Base-by-base conservation (phyloP, 2,113 vertebrate genomes). In the Percina caprodes region DNA sequence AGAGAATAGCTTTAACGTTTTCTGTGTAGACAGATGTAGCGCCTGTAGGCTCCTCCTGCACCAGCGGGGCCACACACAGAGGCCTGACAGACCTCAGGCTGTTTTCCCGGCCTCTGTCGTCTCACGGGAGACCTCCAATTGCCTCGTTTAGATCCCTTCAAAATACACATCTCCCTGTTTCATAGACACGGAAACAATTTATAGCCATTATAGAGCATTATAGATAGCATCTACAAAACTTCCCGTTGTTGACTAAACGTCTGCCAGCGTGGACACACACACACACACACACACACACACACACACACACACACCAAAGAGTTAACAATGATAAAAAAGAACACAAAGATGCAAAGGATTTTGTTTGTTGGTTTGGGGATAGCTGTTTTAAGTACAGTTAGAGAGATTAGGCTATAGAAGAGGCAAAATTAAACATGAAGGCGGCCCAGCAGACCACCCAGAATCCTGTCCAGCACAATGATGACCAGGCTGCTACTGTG, bases 151-250 rank as follows among this genome's bases (percentile, higher is more conserved):
- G 92, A 94, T 81, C 92, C 91, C 91, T 95, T 96, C 94, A 95
- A 96, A 96, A 96, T 90, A 91, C 94, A 95, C 92, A 94, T 92
- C 92, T 93, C 95, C 94, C 95, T 93, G 92, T 92, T 95, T 95
- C 94, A 92, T 95, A 95, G 95, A 96, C 95, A 96, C 94, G 96
- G 96, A 97, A 97, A 96, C 95, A 96, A 97, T 97, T 96, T 96
- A 94, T 94, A 92, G 93, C 95, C 86, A 97, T 96, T 97, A 96
- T 82, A 86, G 91, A 85, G 91, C 84, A 95, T 96, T 97, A 95
- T 95, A 96, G 96, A 97, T 96, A 95, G 79, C 87, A 96, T 96
- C 95, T 93, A 88, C 85, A 92, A 92, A 92, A 94, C 89, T 68
- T 93, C 62, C 91, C 67, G 21, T 94, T 92, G 87, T 94, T 88